Evolutionary conservation across 2,888 invertebrate species (phyloP).

Genomic region (Nysson spinosus): DNA sequence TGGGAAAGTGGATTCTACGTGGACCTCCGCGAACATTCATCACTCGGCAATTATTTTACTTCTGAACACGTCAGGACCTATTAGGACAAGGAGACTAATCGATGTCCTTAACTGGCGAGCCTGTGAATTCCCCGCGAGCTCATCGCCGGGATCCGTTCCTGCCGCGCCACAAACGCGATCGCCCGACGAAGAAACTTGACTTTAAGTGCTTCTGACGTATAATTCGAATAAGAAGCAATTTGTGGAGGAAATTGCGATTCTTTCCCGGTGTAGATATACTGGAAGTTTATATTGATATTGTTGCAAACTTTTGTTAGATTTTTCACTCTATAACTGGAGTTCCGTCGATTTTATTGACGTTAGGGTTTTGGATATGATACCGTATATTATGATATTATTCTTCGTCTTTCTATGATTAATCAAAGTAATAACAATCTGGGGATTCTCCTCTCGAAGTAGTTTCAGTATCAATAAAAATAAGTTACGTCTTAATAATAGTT

Average conservation of each 20-base stretch:
- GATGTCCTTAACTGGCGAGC: slow-evolving; percentile 54
- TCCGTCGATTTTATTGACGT: neutral
- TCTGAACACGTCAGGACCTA: slow-evolving; percentile 47
- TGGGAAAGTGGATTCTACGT: slow-evolving; percentile 28
- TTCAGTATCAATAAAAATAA: slow-evolving; percentile 56
- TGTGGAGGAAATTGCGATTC: neutral
- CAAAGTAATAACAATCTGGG: too few species aligned
- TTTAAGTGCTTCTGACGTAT: neutral
- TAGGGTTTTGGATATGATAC: too few species aligned
- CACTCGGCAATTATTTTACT: slow-evolving; percentile 62
- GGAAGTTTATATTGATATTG: too few species aligned
- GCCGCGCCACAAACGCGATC: neutral
- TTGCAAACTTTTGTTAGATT: too few species aligned
- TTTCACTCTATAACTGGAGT: neutral
- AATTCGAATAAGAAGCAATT: slow-evolving; percentile 10
- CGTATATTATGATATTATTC: too few species aligned
- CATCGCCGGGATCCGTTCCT: neutral
- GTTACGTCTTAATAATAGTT: slow-evolving; percentile 42
- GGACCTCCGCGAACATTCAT: slow-evolving; percentile 48
- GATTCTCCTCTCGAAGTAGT: slow-evolving; percentile 53
- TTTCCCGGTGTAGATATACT: too few species aligned
- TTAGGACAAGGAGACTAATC: slow-evolving; percentile 64
- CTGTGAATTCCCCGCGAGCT: slow-evolving; percentile 36
- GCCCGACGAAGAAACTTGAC: slow-evolving; percentile 23
- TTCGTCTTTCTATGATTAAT: too few species aligned